phyloP scores from a whole-genome alignment of 2,797 vertebrate genomes.

The Selene dorsalis region DNA sequence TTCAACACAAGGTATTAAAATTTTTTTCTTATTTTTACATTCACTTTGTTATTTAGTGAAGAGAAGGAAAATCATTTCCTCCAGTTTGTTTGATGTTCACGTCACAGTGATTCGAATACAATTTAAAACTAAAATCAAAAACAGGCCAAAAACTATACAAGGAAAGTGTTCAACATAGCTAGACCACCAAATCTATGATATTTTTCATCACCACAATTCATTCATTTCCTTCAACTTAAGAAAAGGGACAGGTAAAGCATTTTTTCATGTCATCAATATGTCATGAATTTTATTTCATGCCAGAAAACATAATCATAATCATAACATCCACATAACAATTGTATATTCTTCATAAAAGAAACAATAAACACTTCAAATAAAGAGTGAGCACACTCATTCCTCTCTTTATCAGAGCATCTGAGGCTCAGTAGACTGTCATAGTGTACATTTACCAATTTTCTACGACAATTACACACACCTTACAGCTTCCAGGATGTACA shows the following conservation, averaged over 20 bases:
- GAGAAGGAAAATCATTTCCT: conserved; percentile 8
- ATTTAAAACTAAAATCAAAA: background rate
- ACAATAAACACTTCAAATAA: conserved; percentile 48
- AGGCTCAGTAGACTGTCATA: conserved; percentile 37
- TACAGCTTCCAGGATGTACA: conserved; percentile 50
- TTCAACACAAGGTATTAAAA: conserved; percentile 26
- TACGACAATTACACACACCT: conserved; percentile 58
- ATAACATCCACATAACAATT: conserved; percentile 69
- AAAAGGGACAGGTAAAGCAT: background rate
- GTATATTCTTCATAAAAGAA: conserved; percentile 63
- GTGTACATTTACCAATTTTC: conserved; percentile 66
- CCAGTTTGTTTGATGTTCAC: conserved; percentile 10
- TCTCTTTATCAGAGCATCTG: conserved; percentile 36
- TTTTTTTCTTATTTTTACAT: conserved; percentile 21
- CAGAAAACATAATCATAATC: conserved; percentile 75
- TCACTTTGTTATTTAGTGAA: conserved; percentile 26
- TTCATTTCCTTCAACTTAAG: background rate
- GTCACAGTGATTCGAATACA: conserved; percentile 4
- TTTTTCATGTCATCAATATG: conserved; percentile 54
- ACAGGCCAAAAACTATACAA: background rate
- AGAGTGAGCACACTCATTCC: conserved; percentile 59
- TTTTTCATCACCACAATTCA: conserved; percentile 6
- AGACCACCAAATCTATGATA: background rate
- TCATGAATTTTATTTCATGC: conserved; percentile 83
- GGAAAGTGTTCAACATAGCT: background rate